Evolutionary conservation across 92 coral and sea anemone genomes (phyloP), one percentile per base, ranked within the genome.

Genomic region (Palythoa heliodiscus): DNA sequence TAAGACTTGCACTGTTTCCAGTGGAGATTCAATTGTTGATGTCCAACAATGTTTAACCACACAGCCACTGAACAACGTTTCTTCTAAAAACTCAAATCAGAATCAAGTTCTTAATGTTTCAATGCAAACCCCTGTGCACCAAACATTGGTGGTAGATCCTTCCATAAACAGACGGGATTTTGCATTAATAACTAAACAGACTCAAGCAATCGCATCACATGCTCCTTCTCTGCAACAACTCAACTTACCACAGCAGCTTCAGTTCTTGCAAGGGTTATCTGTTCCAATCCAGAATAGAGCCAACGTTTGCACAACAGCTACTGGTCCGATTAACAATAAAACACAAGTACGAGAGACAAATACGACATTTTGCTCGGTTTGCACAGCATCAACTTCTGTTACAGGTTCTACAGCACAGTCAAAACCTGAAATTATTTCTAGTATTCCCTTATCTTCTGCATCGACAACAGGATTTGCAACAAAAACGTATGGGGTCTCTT

Each of bases 11-110:
- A 5, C 69, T 25, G 70, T 57, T 53, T 24, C 25, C 8, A 57
- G 19, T 53, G 47, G 64, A 35, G 15, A 20, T 57, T 3, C 82
- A 37, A 20, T 23, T 24, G 20, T 14, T 53, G 64, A 11, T 52
- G 80, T 17, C n/a, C 79, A 70, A 37, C 63, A 22, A 14, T 15
- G 61, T 52, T 23, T 75, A 75, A 75, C 22, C 29, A 75, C 79
- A 52, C 79, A 75, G 52, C 40, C 64, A 22, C 37, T 75, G 80
- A 75, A 50, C 54, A 53, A 8, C 24, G 35, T 57, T 19, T 11
- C 67, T 3, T 75, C 61, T 23, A 48, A 40, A 23, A 64, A 75
- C n/a, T 35, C 63, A 15, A 75, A 23, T 24, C 80, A 22, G 38
- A 75, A 60, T 9, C 12, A 24, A 52, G 29, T 75, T 75, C 80